phyloP scores from a whole-genome alignment of 2,888 invertebrate genomes.

The Drosophila kanekoi region DNA sequence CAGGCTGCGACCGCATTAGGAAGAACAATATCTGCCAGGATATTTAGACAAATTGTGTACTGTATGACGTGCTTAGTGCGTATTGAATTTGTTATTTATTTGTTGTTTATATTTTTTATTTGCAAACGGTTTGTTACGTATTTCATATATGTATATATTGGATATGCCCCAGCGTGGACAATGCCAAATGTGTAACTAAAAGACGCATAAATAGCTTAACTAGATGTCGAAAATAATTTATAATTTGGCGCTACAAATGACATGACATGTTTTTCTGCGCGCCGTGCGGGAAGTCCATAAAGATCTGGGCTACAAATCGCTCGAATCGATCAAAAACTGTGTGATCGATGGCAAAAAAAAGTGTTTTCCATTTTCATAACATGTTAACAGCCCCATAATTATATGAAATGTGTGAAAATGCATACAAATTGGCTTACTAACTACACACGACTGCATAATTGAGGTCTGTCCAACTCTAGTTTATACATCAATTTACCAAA shows the following conservation, averaged over 20 bases:
- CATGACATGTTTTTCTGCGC: constrained; percentile 44
- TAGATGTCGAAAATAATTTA: constrained; percentile 28
- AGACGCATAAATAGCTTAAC: constrained; percentile 9
- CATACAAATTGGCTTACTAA: constrained; percentile 37
- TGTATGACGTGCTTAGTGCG: no score
- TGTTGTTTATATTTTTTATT: background rate
- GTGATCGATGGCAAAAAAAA: constrained; percentile 22
- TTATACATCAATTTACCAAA: constrained; percentile 1
- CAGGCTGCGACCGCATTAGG: background rate
- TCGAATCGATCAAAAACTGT: constrained; percentile 2
- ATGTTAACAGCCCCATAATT: constrained; percentile 45
- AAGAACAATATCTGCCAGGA: no score
- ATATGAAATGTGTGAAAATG: constrained; percentile 63
- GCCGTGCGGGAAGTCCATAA: constrained; percentile 70
- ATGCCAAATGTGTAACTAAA: constrained; percentile 35
- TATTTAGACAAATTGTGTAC: no score
- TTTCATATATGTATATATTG: constrained; percentile 4
- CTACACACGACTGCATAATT: constrained; percentile 43
- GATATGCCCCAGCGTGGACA: background rate
- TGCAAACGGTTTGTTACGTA: background rate
- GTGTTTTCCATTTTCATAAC: constrained; percentile 19
- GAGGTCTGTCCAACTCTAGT: background rate
- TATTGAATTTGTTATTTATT: background rate
- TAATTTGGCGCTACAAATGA: constrained; percentile 32
- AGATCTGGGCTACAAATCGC: constrained; percentile 29